Percentiles rank a stretch among this genome's conserved stretches.
Evolutionary conservation across 2,888 invertebrate genomes (phyloP).

Genomic region (Ormyrus nitidulus): DNA sequence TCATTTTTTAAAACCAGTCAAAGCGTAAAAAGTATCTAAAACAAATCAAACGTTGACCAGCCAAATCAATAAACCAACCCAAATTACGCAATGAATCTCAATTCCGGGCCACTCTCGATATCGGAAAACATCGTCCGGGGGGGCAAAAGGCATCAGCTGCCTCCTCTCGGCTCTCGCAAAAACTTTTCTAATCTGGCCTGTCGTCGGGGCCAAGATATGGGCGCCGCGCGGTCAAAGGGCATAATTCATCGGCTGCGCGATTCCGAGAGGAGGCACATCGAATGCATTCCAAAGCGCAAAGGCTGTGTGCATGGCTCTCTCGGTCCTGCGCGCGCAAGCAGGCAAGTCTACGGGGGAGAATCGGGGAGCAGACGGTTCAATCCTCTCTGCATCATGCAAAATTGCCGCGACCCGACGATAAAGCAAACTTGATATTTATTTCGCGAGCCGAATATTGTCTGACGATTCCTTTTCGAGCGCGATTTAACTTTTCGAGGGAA

Average conservation of each 20-base stretch:
- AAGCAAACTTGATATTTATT: slow-evolving; percentile 55
- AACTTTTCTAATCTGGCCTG: slow-evolving; percentile 60
- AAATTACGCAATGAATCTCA: no score
- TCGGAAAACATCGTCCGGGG: not conserved
- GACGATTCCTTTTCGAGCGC: no score
- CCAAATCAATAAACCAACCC: no score
- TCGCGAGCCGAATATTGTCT: slow-evolving; percentile 3
- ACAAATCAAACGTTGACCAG: no score
- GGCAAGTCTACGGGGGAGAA: not conserved
- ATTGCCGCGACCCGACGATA: no score
- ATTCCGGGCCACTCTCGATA: no score
- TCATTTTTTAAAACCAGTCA: no score
- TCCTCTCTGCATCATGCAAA: slow-evolving; percentile 62
- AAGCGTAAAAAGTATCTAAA: no score
- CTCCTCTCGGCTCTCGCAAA: slow-evolving; percentile 1
- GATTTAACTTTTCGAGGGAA: no score
- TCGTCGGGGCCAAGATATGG: slow-evolving; percentile 36
- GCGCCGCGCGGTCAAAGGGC: slow-evolving; percentile 49
- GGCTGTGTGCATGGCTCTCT: not conserved
- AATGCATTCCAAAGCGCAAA: slow-evolving; percentile 38
- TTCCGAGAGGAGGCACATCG: slow-evolving; percentile 55
- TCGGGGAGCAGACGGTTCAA: slow-evolving; percentile 58
- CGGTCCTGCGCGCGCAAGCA: no score
- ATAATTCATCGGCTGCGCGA: slow-evolving; percentile 64
- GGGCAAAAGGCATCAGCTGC: not conserved